phyloP scores from a whole-genome alignment of 2,797 vertebrate genomes.

The Sebastolobus alascanus region DNA sequence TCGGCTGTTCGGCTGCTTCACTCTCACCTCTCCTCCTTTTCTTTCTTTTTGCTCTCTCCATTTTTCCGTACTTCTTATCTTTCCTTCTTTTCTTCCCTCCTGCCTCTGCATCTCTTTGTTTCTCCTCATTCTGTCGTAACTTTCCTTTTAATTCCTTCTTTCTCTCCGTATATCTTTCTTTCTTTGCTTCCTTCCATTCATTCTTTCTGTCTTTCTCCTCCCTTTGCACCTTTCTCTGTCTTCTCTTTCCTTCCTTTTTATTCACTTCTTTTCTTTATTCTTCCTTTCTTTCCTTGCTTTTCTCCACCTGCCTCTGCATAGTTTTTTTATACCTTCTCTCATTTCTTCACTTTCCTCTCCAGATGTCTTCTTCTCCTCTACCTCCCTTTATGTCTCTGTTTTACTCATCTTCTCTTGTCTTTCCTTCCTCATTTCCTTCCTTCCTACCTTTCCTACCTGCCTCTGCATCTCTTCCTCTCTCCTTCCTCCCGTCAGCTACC shows the following conservation, averaged over 20 bases:
- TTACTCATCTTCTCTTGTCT: background rate
- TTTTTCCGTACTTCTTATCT: too few species aligned
- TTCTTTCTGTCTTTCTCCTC: background rate
- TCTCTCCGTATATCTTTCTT: background rate
- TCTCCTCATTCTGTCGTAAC: background rate
- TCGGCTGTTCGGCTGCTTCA: constrained; percentile 3
- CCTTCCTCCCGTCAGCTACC: background rate
- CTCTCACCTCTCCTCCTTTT: background rate
- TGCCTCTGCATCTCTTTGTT: background rate
- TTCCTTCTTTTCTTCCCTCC: background rate
- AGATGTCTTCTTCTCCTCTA: background rate
- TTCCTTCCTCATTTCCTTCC: background rate
- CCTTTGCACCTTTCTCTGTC: background rate
- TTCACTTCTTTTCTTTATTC: background rate
- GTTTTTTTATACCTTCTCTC: too few species aligned
- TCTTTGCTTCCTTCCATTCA: background rate
- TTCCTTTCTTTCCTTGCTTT: background rate
- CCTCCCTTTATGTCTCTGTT: background rate
- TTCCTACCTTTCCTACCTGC: too few species aligned
- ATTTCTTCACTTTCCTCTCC: background rate
- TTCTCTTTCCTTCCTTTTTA: background rate
- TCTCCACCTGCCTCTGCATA: background rate
- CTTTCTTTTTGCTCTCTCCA: background rate
- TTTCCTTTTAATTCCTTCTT: background rate
- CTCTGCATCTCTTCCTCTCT: background rate